A percentile compares a stretch with the other conserved stretches of the same genome.
Conservation (phyloP, 2,888 invertebrate genomes). For the Conops quadrifasciatus region DNA sequence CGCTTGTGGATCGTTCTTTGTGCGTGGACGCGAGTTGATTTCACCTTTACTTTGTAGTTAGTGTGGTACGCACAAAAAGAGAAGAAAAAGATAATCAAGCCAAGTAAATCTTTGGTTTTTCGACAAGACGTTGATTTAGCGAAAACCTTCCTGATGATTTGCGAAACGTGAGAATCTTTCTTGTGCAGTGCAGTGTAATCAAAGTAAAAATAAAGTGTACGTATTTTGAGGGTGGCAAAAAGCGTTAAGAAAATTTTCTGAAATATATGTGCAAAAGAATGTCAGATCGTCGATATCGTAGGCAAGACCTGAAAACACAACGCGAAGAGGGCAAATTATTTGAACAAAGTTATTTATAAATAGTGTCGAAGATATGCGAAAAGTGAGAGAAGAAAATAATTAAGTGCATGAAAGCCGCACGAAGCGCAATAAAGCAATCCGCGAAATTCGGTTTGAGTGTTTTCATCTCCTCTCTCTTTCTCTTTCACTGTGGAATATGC, state of each 20-base stretch:
- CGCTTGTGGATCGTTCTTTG: conserved; percentile 37
- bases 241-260: conserved; percentile 15
- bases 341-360: conserved; percentile 26
- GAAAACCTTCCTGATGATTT: background rate
- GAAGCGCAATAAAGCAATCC: conserved; percentile 20
- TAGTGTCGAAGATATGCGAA: conserved; percentile 16
- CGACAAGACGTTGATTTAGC: background rate
- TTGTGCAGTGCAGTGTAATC: conserved; percentile 12
- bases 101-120: conserved; percentile 3
- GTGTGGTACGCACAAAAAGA: conserved; percentile 29
- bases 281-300: conserved; percentile 30
- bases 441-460: background rate
- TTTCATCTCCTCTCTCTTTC: background rate
- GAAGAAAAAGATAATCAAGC: conserved; percentile 28
- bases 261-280: conserved; percentile 35
- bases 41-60: conserved; percentile 30
- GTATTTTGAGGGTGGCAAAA: conserved; percentile 27
- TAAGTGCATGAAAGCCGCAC: background rate
- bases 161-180: background rate
- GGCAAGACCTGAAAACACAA: conserved; percentile 23
- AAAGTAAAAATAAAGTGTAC: conserved; percentile 31
- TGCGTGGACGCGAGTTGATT: conserved; percentile 42
- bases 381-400: conserved; percentile 1
- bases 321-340: conserved; percentile 5
- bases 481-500: background rate